These are phyloP conservation scores for Notolabrus celidotus DNA, from an alignment of 2,797 vertebrate species.

Conservation along the genomic window DNA sequence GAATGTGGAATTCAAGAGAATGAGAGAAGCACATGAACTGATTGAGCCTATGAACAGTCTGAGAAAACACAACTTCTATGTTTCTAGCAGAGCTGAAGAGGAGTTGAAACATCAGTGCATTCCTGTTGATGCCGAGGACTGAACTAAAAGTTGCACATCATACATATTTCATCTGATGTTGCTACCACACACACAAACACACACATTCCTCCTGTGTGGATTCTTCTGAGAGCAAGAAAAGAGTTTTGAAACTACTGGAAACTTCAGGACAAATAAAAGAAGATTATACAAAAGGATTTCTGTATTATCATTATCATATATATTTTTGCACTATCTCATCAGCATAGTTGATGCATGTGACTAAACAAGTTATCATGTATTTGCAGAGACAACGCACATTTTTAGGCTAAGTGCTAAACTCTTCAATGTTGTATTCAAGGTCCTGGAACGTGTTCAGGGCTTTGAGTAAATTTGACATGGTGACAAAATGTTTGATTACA, in stretches of 20 bases:
- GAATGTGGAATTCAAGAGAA: slow-evolving; percentile 26
- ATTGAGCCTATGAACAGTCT: slow-evolving; percentile 9
- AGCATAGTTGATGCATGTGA: no score
- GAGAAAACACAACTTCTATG: slow-evolving; percentile 1
- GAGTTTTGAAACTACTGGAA: slow-evolving; percentile 19
- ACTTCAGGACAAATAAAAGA: slow-evolving; percentile 1
- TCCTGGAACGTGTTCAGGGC: no score
- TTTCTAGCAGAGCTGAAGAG: slow-evolving; percentile 21
- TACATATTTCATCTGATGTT: not conserved
- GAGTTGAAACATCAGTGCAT: slow-evolving; percentile 14
- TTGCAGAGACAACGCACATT: no score
- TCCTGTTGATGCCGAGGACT: slow-evolving; percentile 33
- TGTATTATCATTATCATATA: no score
- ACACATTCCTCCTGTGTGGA: not conserved
- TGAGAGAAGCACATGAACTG: slow-evolving; percentile 2
- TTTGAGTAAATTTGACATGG: no score
- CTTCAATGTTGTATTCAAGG: no score
- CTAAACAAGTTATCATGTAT: no score
- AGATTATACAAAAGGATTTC: no score
- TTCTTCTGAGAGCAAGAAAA: slow-evolving; percentile 4
- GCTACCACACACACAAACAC: not conserved
- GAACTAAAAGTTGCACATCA: slow-evolving; percentile 3
- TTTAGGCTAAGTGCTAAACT: no score
- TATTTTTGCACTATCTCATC: no score
- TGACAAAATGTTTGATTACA: no score